phyloP scores from a whole-genome alignment of 2,888 invertebrate species.

The Drosophila neonasuta region DNA sequence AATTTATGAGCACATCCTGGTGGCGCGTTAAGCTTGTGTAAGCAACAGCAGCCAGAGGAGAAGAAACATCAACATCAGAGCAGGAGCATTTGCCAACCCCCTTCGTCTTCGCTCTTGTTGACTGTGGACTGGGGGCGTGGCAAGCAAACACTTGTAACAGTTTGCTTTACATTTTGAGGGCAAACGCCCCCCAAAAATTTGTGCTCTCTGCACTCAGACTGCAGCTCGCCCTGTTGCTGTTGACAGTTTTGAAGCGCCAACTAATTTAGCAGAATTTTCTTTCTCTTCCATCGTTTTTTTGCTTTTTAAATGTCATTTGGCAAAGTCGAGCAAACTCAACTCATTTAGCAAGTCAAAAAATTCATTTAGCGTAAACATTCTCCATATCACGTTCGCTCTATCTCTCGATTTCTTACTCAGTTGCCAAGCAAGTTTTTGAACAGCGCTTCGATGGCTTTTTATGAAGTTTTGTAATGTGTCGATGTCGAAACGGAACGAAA shows the following conservation, averaged over 20 bases:
- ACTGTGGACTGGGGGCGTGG: conserved; percentile 29
- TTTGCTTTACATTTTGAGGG: conserved; percentile 61
- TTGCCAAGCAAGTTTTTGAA: conserved; percentile 39
- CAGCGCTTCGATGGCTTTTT: conserved; percentile 62
- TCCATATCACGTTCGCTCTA: conserved; percentile 21
- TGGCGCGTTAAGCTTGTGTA: conserved; percentile 60
- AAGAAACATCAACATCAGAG: too few relatives aligned
- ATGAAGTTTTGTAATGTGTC: conserved; percentile 61
- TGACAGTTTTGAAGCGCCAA: conserved; percentile 55
- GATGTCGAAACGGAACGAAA: not conserved
- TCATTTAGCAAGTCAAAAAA: conserved; percentile 69
- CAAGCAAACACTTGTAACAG: conserved; percentile 66
- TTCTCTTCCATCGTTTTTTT: conserved; percentile 20
- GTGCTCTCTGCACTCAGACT: conserved; percentile 34
- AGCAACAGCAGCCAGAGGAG: conserved; percentile 43
- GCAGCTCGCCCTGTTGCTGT: conserved; percentile 41
- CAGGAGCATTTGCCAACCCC: not conserved
- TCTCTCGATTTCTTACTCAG: conserved; percentile 5
- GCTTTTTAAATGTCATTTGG: conserved; percentile 46
- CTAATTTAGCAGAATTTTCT: conserved; percentile 51
- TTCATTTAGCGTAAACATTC: conserved; percentile 67
- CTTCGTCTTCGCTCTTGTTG: not conserved
- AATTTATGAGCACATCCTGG: conserved; percentile 72
- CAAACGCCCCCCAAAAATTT: conserved; percentile 29
- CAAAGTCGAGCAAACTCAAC: conserved; percentile 59